Base-by-base conservation (phyloP, 2,888 invertebrate species). In the Apamea epomidion region DNA sequence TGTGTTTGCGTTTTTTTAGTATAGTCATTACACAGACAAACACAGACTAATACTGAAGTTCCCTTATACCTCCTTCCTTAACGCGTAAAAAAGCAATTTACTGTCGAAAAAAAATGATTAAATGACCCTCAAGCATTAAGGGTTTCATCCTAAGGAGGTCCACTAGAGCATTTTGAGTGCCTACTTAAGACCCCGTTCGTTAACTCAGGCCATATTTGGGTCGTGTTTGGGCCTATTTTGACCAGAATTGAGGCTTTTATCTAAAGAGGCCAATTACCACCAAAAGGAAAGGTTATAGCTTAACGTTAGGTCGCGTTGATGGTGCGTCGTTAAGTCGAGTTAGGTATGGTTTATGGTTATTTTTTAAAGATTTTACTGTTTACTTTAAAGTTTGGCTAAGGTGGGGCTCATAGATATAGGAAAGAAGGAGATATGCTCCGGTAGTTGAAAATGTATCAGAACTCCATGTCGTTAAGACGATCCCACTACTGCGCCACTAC, bases 201-300 rank as follows among this genome's bases (percentile, higher is more conserved):
- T 83, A 85, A 88, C 77, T 81, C 79, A 78, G 76, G 78, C 80
- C 86, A 85, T 89, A 78, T 89, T 87, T 89, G 84, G 82, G 79
- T 75, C 84, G 78, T 86, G 82, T 89, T 87, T 84, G 80, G 80
- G 67, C 70, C 81, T 84, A 76, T 85, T 87, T 81, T 60, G 75
- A 51, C 64, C 82, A 70, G 80, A 84, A 86, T 81, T 83, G 87
- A 89, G 83, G 90, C 87, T 90, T 90, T 90, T 87, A 90, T 88
- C 87, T 86, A 75, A 87, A 90, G 87, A 89, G 89, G 80, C 86
- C 65, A 80, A 88, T 90, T 81, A 77, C 84, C 75, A 81, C 83
- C 76, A 51, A 87, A 84, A 82, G 86, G 89, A 82, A 62, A 71
- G 84, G 75, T 81, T 82, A 86, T 79, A 48, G 75, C 80, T 81